These are phyloP conservation scores for Polylopha cassiicola DNA, from an alignment of 2,888 invertebrate species.

Conservation along the genomic window DNA sequence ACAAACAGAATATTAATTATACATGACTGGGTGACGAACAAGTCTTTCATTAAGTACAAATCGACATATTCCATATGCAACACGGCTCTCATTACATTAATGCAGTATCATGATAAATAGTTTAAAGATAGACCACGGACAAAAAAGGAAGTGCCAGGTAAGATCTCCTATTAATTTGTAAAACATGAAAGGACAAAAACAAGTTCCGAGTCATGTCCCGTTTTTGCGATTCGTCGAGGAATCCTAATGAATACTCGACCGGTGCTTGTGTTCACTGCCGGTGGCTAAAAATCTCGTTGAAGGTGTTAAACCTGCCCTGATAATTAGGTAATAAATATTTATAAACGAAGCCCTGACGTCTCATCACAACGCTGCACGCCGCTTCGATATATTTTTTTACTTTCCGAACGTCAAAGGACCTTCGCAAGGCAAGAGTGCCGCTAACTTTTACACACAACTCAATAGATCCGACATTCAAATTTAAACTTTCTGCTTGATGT, in stretches of 20 bases:
- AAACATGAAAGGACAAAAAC: slow-evolving; percentile 4
- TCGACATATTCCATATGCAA: too few species aligned
- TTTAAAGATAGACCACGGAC: too few species aligned
- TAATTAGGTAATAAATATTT: slow-evolving; percentile 74
- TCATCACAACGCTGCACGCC: slow-evolving; percentile 46
- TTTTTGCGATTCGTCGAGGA: slow-evolving; percentile 16
- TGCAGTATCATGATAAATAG: too few species aligned
- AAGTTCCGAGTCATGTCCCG: slow-evolving; percentile 10
- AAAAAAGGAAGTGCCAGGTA: too few species aligned
- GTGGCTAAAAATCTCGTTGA: slow-evolving; percentile 47
- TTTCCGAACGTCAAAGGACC: slow-evolving; percentile 46
- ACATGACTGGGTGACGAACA: too few species aligned
- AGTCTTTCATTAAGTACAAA: too few species aligned
- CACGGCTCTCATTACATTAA: too few species aligned
- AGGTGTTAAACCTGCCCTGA: slow-evolving; percentile 55
- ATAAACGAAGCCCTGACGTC: slow-evolving; percentile 54
- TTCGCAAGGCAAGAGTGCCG: slow-evolving; percentile 27
- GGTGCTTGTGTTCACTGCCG: slow-evolving; percentile 39
- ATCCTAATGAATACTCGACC: slow-evolving; percentile 24
- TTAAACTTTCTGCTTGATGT: slow-evolving; percentile 22
- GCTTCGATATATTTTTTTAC: slow-evolving; percentile 42
- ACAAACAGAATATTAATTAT: too few species aligned
- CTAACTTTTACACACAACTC: slow-evolving; percentile 27
- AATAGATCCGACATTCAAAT: slow-evolving; percentile 16
- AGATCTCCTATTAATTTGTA: too few species aligned